phyloP scores from a whole-genome alignment of 1,140 invertebrate genomes.

The Drosophila arizonae region DNA sequence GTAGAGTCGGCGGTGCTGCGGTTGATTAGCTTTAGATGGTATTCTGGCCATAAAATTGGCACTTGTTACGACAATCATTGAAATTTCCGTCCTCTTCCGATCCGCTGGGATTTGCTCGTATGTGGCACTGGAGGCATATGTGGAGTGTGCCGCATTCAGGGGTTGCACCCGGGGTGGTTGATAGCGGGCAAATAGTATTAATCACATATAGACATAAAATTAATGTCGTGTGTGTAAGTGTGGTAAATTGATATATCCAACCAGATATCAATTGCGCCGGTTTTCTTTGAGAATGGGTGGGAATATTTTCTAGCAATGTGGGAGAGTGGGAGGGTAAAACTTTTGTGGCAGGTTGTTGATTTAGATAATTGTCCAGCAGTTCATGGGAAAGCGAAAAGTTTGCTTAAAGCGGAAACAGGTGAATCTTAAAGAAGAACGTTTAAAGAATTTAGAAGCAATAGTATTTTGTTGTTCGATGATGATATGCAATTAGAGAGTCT shows the following conservation, averaged over 20 bases:
- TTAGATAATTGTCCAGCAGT: background rate
- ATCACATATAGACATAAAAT: slow-evolving; percentile 77
- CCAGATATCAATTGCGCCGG: slow-evolving; percentile 64
- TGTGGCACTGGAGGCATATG: slow-evolving; percentile 14
- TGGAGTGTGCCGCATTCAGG: background rate
- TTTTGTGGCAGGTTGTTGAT: slow-evolving; percentile 41
- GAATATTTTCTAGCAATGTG: slow-evolving; percentile 39
- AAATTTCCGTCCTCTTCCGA: slow-evolving; percentile 40
- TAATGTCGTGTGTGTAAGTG: slow-evolving; percentile 67
- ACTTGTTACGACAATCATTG: slow-evolving; percentile 76
- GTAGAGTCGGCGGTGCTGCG: background rate
- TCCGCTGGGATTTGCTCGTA: slow-evolving; percentile 47
- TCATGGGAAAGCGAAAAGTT: background rate
- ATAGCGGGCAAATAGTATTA: slow-evolving; percentile 32
- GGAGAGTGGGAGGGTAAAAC: slow-evolving; percentile 2
- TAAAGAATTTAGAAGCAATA: background rate
- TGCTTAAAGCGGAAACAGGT: background rate
- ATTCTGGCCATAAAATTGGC: slow-evolving; percentile 52
- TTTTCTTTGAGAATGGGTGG: slow-evolving; percentile 59
- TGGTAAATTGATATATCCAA: slow-evolving; percentile 72
- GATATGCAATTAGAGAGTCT: background rate
- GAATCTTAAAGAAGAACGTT: background rate
- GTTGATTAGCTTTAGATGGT: slow-evolving; percentile 51
- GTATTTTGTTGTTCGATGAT: background rate
- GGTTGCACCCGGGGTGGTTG: slow-evolving; percentile 32